These are phyloP conservation scores for Oreotragus oreotragus DNA, from an alignment of 2,113 vertebrate genomes.

Conservation along the genomic window DNA sequence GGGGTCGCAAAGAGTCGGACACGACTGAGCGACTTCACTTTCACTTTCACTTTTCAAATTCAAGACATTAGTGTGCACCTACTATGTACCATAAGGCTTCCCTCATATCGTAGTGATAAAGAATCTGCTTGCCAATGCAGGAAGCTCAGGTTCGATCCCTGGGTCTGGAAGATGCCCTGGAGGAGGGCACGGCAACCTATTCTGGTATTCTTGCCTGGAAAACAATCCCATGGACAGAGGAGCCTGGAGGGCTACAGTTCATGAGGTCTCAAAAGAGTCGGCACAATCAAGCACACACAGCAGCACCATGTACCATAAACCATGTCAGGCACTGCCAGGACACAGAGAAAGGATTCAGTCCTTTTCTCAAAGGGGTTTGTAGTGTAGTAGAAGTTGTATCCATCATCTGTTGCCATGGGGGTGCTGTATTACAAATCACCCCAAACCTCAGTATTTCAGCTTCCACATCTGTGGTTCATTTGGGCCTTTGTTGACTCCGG, in stretches of 20 bases:
- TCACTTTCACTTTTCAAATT: too few relatives aligned
- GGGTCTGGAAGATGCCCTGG: accelerated
- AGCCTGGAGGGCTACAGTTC: neutral
- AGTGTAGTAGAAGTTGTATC: neutral
- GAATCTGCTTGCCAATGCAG: neutral
- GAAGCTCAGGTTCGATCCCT: neutral
- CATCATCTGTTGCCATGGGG: neutral
- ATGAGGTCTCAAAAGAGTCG: neutral
- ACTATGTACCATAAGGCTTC: neutral
- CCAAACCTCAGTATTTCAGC: neutral
- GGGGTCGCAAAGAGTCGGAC: too few relatives aligned
- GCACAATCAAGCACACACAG: neutral
- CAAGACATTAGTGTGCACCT: neutral
- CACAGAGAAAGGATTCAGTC: neutral
- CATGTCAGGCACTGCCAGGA: neutral
- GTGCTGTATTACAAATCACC: neutral
- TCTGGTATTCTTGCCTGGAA: neutral
- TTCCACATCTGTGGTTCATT: neutral
- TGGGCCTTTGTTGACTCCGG: neutral
- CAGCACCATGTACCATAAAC: neutral
- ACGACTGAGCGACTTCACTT: too few relatives aligned
- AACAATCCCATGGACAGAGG: neutral
- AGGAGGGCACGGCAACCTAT: neutral
- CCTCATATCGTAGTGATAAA: neutral
- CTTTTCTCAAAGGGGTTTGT: neutral